These are phyloP conservation scores for Schrankia costaestrigalis DNA, from an alignment of 2,888 invertebrate species.

Conservation along the genomic window DNA sequence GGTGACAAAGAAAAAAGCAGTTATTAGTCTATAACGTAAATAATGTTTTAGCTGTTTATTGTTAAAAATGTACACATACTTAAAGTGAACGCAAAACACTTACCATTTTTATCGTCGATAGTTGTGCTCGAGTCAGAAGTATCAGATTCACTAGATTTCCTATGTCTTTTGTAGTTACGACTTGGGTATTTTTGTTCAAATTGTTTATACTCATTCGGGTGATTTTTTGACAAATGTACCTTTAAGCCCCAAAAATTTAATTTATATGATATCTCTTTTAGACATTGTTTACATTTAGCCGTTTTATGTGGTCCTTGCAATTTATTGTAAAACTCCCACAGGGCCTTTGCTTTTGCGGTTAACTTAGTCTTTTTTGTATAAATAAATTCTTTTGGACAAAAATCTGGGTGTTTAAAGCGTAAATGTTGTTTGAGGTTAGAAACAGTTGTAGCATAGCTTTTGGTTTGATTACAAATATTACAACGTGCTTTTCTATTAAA, in stretches of 20 bases:
- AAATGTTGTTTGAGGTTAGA: slow-evolving; percentile 9
- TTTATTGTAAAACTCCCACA: slow-evolving; percentile 1
- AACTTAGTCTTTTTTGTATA: background rate
- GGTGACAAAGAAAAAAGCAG: no score
- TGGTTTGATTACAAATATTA: background rate
- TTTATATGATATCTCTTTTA: background rate
- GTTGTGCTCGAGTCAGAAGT: no score
- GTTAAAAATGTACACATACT: no score
- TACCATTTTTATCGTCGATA: no score
- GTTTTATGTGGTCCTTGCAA: background rate
- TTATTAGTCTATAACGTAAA: no score
- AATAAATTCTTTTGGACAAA: background rate
- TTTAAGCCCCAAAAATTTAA: background rate
- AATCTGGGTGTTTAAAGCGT: background rate
- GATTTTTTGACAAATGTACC: background rate
- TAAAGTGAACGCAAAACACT: no score
- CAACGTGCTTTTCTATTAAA: slow-evolving; percentile 1
- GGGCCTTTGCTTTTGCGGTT: background rate
- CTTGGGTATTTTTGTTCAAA: no score
- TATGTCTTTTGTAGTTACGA: no score
- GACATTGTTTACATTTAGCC: background rate
- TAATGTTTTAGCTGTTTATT: no score
- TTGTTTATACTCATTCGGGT: background rate
- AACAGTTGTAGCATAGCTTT: slow-evolving; percentile 2
- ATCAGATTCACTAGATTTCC: no score